phyloP scores from a whole-genome alignment of 1,140 invertebrate species.

The Drosophila persimilis region DNA sequence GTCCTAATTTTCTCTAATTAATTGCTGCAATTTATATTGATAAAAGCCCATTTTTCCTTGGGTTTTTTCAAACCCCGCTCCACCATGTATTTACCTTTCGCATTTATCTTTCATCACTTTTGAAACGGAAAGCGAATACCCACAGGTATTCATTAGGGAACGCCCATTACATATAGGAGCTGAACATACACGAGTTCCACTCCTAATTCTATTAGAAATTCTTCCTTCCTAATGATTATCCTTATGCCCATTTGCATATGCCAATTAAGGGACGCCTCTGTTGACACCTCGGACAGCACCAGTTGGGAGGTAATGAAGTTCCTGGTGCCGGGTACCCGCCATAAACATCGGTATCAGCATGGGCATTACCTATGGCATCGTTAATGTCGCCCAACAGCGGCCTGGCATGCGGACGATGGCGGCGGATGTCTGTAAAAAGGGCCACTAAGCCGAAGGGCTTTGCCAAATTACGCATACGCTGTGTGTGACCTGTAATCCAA shows the following conservation, averaged over 20 bases:
- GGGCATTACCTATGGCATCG: conserved; percentile 24
- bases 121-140: too few relatives aligned
- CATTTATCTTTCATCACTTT: too few relatives aligned
- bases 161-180: too few relatives aligned
- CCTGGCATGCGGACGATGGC: too few relatives aligned
- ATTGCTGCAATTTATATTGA: too few relatives aligned
- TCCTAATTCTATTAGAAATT: conserved; percentile 27
- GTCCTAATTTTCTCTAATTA: too few relatives aligned
- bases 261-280: not conserved
- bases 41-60: too few relatives aligned
- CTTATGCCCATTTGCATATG: conserved; percentile 4
- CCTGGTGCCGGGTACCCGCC: not conserved
- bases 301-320: conserved; percentile 33
- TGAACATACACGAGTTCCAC: not conserved
- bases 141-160: too few relatives aligned
- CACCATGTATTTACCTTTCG: too few relatives aligned
- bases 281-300: conserved; percentile 7
- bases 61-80: too few relatives aligned
- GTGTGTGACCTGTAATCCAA: conserved; percentile 64
- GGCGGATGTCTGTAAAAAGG: conserved; percentile 29
- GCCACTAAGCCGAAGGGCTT: conserved; percentile 40
- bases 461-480: conserved; percentile 71
- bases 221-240: not conserved
- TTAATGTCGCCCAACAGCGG: conserved; percentile 17
- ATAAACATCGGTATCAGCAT: conserved; percentile 18